phyloP scores from a whole-genome alignment of 2,797 vertebrate genomes.

The Arvicola amphibius region DNA sequence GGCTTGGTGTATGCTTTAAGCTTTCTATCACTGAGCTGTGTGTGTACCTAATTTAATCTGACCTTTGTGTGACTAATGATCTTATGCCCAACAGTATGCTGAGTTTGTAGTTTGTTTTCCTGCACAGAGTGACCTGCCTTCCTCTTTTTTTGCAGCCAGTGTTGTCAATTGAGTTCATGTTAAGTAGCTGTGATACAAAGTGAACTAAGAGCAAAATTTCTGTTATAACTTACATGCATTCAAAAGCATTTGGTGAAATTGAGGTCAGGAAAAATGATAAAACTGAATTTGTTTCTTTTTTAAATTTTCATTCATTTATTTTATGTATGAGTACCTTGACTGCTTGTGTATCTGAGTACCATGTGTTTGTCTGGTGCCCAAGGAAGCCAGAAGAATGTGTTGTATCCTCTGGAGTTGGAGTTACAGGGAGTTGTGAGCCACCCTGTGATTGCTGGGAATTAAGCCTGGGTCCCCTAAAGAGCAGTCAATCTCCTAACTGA shows the following conservation, averaged over 20 bases:
- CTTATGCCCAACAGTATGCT: conserved; percentile 13
- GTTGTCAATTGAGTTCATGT: conserved; percentile 47
- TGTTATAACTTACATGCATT: neutral
- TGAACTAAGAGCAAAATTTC: conserved; percentile 26
- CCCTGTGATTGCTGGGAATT: neutral
- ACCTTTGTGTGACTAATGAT: neutral
- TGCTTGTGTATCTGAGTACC: neutral
- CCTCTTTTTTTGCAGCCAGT: conserved; percentile 1
- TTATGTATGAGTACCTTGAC: neutral
- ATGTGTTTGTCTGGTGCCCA: neutral
- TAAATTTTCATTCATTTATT: neutral
- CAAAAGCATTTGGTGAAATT: conserved; percentile 31
- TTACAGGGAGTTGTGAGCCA: neutral
- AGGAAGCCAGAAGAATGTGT: neutral
- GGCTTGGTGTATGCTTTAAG: neutral
- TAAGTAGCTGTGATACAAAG: neutral
- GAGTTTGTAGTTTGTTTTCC: conserved; percentile 17
- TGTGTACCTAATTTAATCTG: neutral
- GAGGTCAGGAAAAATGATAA: neutral
- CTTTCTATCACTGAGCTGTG: neutral
- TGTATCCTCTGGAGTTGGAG: neutral
- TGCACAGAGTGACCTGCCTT: neutral
- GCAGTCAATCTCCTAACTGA: neutral
- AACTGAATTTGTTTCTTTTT: neutral
- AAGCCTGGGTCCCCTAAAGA: neutral